phyloP scores from a whole-genome alignment of 2,113 vertebrate genomes.

The Crotalus horridus region DNA sequence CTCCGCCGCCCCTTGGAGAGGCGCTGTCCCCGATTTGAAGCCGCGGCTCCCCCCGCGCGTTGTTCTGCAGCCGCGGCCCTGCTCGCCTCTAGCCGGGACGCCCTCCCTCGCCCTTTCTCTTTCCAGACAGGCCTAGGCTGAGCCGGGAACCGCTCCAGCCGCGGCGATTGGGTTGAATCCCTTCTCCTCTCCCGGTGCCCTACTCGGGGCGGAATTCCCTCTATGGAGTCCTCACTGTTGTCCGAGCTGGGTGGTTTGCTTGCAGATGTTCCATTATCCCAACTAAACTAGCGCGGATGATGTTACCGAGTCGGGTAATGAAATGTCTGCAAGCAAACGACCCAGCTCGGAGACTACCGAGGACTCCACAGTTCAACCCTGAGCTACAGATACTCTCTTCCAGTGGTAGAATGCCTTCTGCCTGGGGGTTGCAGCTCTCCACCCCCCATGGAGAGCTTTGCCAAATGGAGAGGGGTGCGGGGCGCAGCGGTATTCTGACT shows the following conservation, averaged over 20 bases:
- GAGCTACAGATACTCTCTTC: neutral
- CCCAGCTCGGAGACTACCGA: neutral
- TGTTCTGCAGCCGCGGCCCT: neutral
- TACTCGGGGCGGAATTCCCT: neutral
- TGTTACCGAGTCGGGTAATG: neutral
- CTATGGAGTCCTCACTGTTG: neutral
- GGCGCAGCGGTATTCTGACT: neutral
- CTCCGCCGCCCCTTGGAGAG: neutral
- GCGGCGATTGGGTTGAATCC: neutral
- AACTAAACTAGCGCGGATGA: neutral
- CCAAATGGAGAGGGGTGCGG: neutral
- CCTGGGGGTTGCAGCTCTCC: neutral
- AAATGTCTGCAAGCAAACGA: neutral
- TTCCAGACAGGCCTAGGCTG: neutral
- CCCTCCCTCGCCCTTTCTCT: no score
- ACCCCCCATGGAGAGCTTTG: neutral
- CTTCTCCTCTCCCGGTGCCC: neutral
- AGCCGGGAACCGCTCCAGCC: neutral
- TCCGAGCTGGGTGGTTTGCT: neutral
- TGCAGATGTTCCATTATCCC: neutral
- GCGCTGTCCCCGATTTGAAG: neutral
- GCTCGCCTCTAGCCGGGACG: neutral
- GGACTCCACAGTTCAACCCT: neutral
- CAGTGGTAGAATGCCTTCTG: neutral
- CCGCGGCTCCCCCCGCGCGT: neutral